Conservation (phyloP, 92 coral and sea anemone species). For the Epizoanthus fatuus region DNA sequence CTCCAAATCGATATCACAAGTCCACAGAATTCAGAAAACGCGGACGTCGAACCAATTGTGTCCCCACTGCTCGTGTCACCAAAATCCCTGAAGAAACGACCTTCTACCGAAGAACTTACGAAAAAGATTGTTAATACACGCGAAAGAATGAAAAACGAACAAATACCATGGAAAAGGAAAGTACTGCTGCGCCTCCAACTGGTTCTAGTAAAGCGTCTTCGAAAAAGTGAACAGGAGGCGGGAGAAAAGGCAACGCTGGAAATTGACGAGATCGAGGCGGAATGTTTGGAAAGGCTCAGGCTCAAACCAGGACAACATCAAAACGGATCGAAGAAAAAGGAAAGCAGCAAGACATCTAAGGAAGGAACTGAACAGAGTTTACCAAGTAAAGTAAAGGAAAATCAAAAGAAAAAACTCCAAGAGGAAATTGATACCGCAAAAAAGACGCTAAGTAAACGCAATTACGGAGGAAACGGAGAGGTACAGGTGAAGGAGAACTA, state of each 20-base stretch:
- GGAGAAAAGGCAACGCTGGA: slow-evolving; percentile 74
- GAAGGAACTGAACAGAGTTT: neutral
- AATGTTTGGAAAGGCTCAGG: slow-evolving; percentile 24
- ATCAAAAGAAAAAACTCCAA: slow-evolving; percentile 13
- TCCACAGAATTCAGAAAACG: neutral
- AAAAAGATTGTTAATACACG: slow-evolving; percentile 76
- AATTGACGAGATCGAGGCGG: slow-evolving; percentile 37
- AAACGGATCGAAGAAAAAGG: slow-evolving; percentile 30
- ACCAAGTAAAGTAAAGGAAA: neutral
- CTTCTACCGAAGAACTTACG: slow-evolving; percentile 62
- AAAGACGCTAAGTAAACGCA: slow-evolving; percentile 8
- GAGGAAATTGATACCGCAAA: neutral
- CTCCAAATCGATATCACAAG: neutral
- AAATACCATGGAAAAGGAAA: slow-evolving; percentile 86
- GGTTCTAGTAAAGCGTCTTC: slow-evolving; percentile 65
- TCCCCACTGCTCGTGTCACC: slow-evolving; percentile 18
- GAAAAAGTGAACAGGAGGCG: slow-evolving; percentile 73
- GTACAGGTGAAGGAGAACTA: slow-evolving; percentile 3
- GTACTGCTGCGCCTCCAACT: slow-evolving; percentile 71
- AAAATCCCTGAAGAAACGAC: slow-evolving; percentile 40
- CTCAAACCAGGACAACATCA: slow-evolving; percentile 3
- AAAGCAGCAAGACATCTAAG: neutral
- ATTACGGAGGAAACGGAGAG: neutral
- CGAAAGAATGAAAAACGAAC: slow-evolving; percentile 67
- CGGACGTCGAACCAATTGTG: neutral